Evolutionary conservation across 2,113 vertebrate genomes (phyloP).

Genomic region (Oophaga pumilio): DNA sequence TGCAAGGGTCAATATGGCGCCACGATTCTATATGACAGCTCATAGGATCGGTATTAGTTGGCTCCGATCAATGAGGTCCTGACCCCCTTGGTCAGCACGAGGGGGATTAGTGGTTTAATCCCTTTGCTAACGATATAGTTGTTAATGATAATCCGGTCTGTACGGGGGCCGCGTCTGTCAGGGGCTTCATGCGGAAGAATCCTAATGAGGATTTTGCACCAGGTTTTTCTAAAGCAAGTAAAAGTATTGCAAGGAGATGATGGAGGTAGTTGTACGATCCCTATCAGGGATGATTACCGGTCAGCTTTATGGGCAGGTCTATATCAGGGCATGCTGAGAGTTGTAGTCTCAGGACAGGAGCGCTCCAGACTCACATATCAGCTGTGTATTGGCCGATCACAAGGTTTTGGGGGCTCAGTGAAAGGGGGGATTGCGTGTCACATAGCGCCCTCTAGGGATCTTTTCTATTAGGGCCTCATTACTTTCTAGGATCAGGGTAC

Average conservation of each 20-base stretch:
- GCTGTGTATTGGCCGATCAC: too few relatives aligned
- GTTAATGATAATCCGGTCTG: slow-evolving; percentile 22
- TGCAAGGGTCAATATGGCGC: background rate
- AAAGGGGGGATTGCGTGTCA: background rate
- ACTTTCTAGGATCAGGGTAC: too few relatives aligned
- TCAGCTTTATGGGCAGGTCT: too few relatives aligned
- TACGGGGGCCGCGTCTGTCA: background rate
- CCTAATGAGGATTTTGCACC: background rate
- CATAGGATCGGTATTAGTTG: background rate
- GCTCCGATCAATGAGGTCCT: background rate
- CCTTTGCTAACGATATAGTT: slow-evolving; percentile 23
- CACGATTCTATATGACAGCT: background rate
- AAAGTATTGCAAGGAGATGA: background rate
- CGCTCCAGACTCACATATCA: too few relatives aligned
- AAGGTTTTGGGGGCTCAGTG: background rate
- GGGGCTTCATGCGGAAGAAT: background rate
- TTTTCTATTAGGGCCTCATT: too few relatives aligned
- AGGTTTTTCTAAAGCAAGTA: too few relatives aligned
- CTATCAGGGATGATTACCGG: background rate
- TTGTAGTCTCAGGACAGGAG: background rate
- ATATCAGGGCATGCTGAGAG: background rate
- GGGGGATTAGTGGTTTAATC: slow-evolving; percentile 20
- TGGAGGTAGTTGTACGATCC: background rate
- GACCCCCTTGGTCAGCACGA: slow-evolving; percentile 3
- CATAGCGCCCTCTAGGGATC: too few relatives aligned